Conservation (phyloP, 2,888 invertebrate genomes). For the Prosopocoilus inquinatus region DNA sequence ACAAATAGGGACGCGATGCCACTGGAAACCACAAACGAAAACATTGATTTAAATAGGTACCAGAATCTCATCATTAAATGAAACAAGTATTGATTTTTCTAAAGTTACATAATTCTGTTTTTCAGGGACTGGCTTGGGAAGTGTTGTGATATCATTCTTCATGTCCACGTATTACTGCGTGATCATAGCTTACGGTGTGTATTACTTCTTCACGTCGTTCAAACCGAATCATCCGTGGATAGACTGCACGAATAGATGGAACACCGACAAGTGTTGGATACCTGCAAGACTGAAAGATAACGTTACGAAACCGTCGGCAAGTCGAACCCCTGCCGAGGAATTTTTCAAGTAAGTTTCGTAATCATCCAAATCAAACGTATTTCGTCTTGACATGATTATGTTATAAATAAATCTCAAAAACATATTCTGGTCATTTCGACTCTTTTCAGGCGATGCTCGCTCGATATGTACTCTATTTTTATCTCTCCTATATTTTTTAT, state of each 20-base stretch:
- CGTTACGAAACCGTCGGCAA: constrained; percentile 66
- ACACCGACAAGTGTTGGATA: constrained; percentile 80
- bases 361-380: too few species aligned
- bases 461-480: too few species aligned
- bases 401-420: too few species aligned
- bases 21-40: too few species aligned
- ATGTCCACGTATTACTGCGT: constrained; percentile 96
- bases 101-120: constrained; percentile 28
- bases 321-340: constrained; percentile 85
- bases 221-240: constrained; percentile 87
- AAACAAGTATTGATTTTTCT: background rate
- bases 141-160: constrained; percentile 90
- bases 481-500: too few species aligned
- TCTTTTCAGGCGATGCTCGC: too few species aligned
- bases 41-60: too few species aligned
- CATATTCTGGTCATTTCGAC: too few species aligned
- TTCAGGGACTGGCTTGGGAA: constrained; percentile 90
- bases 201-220: constrained; percentile 90
- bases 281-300: constrained; percentile 55
- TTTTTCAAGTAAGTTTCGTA: constrained; percentile 78
- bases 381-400: too few species aligned
- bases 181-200: constrained; percentile 91
- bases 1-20: too few species aligned
- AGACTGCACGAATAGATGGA: constrained; percentile 83
- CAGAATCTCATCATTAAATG: too few species aligned